Base-by-base conservation (phyloP, 2,888 invertebrate species). In the Lithophane ornitopus region DNA sequence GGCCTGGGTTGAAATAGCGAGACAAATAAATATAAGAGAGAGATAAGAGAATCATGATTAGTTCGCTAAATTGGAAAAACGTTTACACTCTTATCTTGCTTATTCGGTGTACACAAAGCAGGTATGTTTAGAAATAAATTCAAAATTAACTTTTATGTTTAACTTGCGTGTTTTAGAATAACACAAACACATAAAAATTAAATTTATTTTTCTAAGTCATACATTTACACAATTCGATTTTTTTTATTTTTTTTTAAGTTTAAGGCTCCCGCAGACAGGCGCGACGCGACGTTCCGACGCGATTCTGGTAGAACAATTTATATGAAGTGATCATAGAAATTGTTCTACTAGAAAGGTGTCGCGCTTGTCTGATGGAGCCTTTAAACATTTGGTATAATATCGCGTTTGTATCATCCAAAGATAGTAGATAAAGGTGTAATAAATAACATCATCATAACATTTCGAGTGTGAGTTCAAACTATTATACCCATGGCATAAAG, bases 61-160 rank as follows among this genome's bases (percentile, higher is more conserved):
- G 16, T 81, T 75, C 12, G 49, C 56, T 26, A 34, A 65, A 81
- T 75, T 85, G 75, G 44, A 66, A 66, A 73, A 67, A 84, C 11
- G 59, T 49, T 70, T 77, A 54, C 52, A 65, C 52, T 59, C 52
- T 22, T 52, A 56, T 62, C 16, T n/a, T 59, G 52, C 12, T 59
- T 65, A 14, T 11, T 44, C 39, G 14, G 22, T 22, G 16, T 9
- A 74, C 62, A 44, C 34, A 81, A 52, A 8, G 8, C 9, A 56
- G 8, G 49, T 74, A 52, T 49, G 12, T 34, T 39, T 39, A 12
- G 12, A 74, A 56, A 52, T 62, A 49, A 26, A 46, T 81, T 46
- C 6, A 1, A 54, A 65, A 34, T 2, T 14, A 14, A 26, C 26
- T 26, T 56, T 58, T 58, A 26, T 58, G 56, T 28, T 26, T 16